Evolutionary conservation across 2,888 invertebrate species (phyloP), one percentile per base, ranked within the genome.

Genomic region (Ophion slaviceki): DNA sequence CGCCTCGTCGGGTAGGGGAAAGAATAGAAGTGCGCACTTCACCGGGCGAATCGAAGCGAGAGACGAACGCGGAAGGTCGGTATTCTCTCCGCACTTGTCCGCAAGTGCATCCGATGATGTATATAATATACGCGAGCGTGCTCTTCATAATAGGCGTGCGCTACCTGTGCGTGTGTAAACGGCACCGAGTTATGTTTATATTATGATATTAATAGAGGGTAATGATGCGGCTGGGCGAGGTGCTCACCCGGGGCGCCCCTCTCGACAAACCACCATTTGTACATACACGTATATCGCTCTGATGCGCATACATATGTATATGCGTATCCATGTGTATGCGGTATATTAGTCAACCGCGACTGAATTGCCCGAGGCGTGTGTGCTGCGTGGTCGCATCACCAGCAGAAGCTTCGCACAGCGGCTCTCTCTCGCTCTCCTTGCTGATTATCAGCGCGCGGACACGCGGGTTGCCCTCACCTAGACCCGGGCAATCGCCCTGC

Each of bases 151-250:
- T 83, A 66, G 81, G 45, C 68, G 67, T 67, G 36, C 66, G 61
- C 75, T 85, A 87, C 88, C 87, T 86, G 84, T 84, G 80, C 81
- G 74, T 84, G 80, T 86, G 80, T 77, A 64, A 78, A 64, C 74
- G 36, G 32, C 24, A 86, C 85, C 89, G 87, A 92, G 92, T 93
- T 93, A 93, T 93, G 92, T 93, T 93, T 92, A 93, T 92, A 92
- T 93, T 93, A 93, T 91, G 93, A 93, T 93, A 93, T 93, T 93
- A 93, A 93, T 93, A 92, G 92, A 91, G 91, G 92, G 90, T 90
- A 90, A 91, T 91, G 87, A 89, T 90, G 90, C 89, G 87, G 80
- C 86, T 71, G 68, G 75, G 83, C 76, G 83, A 78, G 78, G 74
- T 53, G 76, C 66, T 75, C 68, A 75, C 70, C 68, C 66, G 82